phyloP scores from a whole-genome alignment of 64 coral and sea anemone genomes.

The Dendrophyllia cribrosa region DNA sequence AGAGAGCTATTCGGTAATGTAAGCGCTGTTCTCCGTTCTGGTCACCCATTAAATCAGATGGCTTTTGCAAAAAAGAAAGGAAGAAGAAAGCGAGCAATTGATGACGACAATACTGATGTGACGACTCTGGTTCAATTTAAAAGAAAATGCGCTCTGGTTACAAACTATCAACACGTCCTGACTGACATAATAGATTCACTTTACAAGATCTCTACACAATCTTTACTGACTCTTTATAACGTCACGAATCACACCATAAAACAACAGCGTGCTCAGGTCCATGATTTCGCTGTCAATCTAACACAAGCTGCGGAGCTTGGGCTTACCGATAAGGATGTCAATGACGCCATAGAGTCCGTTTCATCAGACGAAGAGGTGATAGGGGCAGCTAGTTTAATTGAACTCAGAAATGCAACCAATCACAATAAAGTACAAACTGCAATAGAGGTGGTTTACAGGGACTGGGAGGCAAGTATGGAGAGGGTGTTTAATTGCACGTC shows the following conservation, averaged over 20 bases:
- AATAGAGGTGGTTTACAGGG: conserved; percentile 24
- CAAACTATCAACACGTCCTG: conserved; percentile 55
- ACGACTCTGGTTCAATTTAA: conserved; percentile 29
- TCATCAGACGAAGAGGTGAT: conserved; percentile 19
- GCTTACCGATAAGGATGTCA: conserved; percentile 31
- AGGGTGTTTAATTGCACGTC: conserved; percentile 28
- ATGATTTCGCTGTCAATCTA: neutral
- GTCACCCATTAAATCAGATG: conserved; percentile 29
- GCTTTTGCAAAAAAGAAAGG: neutral
- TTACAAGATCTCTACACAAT: conserved; percentile 8
- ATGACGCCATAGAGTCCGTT: neutral
- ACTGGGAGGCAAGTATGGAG: conserved; percentile 69
- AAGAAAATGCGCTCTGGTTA: conserved; percentile 57
- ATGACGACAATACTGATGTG: neutral
- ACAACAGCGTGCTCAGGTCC: neutral
- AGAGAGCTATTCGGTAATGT: conserved; percentile 32
- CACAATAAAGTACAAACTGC: conserved; percentile 19
- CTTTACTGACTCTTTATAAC: neutral
- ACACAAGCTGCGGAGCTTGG: conserved; percentile 27
- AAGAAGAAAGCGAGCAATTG: conserved; percentile 17
- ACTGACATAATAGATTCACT: conserved; percentile 42
- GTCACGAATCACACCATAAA: neutral
- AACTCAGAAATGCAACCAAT: conserved; percentile 25
- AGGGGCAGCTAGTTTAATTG: neutral
- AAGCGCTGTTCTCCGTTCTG: neutral